Base-by-base conservation (phyloP, 64 coral and sea anemone species). In the Stichodactyla helianthus region DNA sequence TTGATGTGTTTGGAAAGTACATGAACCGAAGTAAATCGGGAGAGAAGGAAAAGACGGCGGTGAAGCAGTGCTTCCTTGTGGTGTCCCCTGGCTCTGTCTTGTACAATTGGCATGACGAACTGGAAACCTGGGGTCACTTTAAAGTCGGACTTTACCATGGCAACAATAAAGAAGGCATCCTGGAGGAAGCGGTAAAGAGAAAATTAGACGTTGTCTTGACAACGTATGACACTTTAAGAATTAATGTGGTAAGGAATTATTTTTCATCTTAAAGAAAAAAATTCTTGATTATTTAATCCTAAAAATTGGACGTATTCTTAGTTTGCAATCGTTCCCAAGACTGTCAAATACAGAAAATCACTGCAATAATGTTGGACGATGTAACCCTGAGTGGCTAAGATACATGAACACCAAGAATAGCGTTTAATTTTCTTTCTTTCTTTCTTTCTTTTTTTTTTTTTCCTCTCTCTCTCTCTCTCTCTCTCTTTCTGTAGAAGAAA, bases 1-100 rank as follows among this genome's bases (percentile, higher is more conserved):
- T 62, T 80, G 95, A 98, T 65, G 44, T 98, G 18, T 98, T 94
- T 53, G 82, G 81, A 54, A 92, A 98, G 86, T 98, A 91, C 83
- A 70, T 98, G 50, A 60, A 89, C 14, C 82, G 89, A 84, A 79
- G 55, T 13, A 79, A 79, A 79, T 53, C 13, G 6, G 8, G 57
- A 28, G 27, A 16, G 51, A 59, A 71, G 4, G 77, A 25, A 5
- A 70, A 16, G 31, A 10, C 53, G 44, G 22, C 62, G 0, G 64
- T 71, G 19, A 71, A 70, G 84, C 86, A 86, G 1, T 44, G 64
- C 18, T 94, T 94, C 58, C 86, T 94, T 25, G 84, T 94, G 54
- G 93, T 94, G 10, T 88, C 82, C 18, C 93, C 93, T 62, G 70
- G 89, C 14, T 91, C 89, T 74, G 89, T 94, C 15, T 68, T 94